Evolutionary conservation across 2,113 vertebrate species (phyloP).

Genomic region (Zosterops borbonicus): DNA sequence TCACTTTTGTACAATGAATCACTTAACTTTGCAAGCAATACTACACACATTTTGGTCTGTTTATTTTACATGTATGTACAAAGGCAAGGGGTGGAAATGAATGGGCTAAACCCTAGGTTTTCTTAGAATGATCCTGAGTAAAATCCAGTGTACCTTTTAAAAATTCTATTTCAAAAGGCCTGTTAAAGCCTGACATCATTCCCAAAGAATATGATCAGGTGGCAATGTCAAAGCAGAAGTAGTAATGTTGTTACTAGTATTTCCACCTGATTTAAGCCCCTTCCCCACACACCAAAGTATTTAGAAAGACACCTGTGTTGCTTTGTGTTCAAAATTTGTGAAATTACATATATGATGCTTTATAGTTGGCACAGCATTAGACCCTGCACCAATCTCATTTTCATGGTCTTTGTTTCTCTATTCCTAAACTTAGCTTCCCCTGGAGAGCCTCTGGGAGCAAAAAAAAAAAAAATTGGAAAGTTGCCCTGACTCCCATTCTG

Average conservation of each 20-base stretch:
- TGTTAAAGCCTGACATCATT: not conserved
- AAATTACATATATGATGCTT: not conserved
- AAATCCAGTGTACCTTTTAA: not conserved
- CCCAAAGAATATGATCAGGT: not conserved
- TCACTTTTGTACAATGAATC: not conserved
- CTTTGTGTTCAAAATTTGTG: not conserved
- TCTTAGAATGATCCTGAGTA: not conserved
- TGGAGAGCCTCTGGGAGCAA: conserved; percentile 43
- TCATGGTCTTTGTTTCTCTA: not conserved
- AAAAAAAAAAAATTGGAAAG: conserved; percentile 50
- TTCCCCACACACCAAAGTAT: not conserved
- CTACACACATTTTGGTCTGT: not conserved
- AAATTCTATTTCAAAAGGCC: not conserved
- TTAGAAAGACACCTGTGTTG: not conserved
- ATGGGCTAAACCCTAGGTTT: not conserved
- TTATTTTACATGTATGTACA: not conserved
- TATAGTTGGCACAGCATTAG: not conserved
- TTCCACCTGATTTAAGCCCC: not conserved
- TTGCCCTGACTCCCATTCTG: conserved; percentile 49
- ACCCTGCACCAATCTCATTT: not conserved
- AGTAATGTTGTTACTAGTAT: not conserved
- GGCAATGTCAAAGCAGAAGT: not conserved
- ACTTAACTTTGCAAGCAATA: not conserved
- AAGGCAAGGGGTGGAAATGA: not conserved
- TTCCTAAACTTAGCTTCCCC: conserved; percentile 23